Evolutionary conservation across 2,113 vertebrate genomes (phyloP).

Genomic region (Synodontis membranacea): DNA sequence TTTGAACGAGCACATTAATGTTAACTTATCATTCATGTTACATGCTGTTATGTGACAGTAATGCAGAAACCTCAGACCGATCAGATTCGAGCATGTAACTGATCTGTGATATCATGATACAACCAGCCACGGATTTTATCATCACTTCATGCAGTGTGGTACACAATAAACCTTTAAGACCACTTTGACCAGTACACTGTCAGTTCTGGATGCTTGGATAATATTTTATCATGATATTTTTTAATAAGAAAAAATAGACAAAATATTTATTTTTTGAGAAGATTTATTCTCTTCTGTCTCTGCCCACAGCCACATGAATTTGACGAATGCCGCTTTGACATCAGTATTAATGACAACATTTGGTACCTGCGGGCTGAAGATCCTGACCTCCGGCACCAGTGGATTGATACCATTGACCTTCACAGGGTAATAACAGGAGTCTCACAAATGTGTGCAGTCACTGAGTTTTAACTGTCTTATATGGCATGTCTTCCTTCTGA

Average conservation of each 20-base stretch:
- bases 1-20: neutral
- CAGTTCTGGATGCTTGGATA: no score
- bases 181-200: no score
- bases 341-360: conserved; percentile 96
- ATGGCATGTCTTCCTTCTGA: neutral
- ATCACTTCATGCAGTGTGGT: no score
- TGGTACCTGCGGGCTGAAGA: conserved; percentile 97
- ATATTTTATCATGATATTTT: no score
- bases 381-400: conserved; percentile 88
- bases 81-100: no score
- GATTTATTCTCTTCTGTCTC: neutral
- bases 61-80: no score
- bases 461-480: neutral
- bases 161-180: no score
- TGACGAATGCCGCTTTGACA: conserved; percentile 97
- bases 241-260: no score
- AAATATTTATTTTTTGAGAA: no score
- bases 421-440: conserved; percentile 99
- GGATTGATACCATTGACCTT: conserved; percentile 93
- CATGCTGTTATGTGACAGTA: no score
- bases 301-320: conserved; percentile 92
- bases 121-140: neutral
- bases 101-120: neutral
- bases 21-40: no score
- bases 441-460: no score